Evolutionary conservation across 2,113 vertebrate genomes (phyloP), one percentile per base, ranked within the genome.

Genomic region (Cottus gobio): DNA sequence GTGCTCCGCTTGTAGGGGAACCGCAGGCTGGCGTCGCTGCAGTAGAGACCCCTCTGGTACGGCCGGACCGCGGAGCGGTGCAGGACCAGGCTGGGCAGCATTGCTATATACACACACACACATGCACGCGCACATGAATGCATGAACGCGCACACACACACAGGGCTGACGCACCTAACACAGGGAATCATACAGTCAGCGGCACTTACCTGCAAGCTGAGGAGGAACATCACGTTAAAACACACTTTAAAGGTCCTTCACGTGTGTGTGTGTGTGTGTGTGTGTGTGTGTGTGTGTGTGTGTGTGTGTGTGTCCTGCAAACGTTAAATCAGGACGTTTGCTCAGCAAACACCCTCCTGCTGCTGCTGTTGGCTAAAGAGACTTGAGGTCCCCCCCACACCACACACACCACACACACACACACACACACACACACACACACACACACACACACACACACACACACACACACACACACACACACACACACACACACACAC

Each of bases 1-100:
- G 95, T 95, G 93, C 94, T 96, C 78, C 18, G 91, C 95, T 96
- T 96, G 61, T 0, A 91, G 84, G 94, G 87, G 90, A 91, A 93
- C 76, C 87, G 64, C 80, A 95, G 91, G 93, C 91, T 96, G 86
- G 87, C 77, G 84, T 93, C 94, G 0, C 67, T 91, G 92, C 31
- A 84, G 94, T 93, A 95, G 90, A 96, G 86, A 50, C 94, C 95
- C 86, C 94, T 89, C 92, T 95, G 91, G 92, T 94, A 93, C 22
- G 95, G 90, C n/a, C 83, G 71, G 83, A 96, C 71, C 80, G 82
- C 82, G 66, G 93, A 90, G 36, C 90, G 93, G 83, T 96, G 95
- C 86, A 96, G 93, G 81, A 93, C 93, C 92, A 82, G 30, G 75
- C 91, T 93, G 58, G 93, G 94, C 93, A 96, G 90, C 94, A 94